Evolutionary conservation across 2,113 vertebrate species (phyloP).

Genomic region (Notarius quadriscutis): DNA sequence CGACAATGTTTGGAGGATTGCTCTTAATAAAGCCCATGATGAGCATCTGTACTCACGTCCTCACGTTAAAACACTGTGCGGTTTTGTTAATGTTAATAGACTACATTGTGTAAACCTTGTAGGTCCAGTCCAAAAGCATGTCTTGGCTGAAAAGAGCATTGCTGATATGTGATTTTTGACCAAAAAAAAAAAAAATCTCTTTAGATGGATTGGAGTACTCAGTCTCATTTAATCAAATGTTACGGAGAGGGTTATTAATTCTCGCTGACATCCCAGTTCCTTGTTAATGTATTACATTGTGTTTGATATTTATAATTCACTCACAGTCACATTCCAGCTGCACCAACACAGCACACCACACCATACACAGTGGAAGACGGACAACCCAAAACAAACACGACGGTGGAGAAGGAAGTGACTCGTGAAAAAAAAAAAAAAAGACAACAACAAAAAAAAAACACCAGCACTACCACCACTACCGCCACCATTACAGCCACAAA

Average conservation of each 20-base stretch:
- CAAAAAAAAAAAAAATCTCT: neutral
- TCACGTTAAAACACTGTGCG: neutral
- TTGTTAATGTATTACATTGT: neutral
- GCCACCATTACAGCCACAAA: neutral
- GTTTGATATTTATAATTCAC: neutral
- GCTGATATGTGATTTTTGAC: neutral
- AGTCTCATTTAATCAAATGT: neutral
- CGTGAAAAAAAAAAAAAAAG: constrained; percentile 43
- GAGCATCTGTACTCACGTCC: neutral
- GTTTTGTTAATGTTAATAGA: neutral
- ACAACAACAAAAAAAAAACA: constrained; percentile 20
- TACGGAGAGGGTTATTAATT: neutral
- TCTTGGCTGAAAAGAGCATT: neutral
- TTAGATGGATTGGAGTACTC: neutral
- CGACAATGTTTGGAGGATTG: neutral
- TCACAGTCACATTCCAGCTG: constrained; percentile 49
- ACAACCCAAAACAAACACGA: constrained; percentile 49
- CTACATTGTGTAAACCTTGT: too few relatives aligned
- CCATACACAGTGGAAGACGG: constrained; percentile 54
- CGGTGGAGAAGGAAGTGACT: constrained; percentile 27
- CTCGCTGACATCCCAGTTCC: neutral
- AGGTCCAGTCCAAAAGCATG: neutral
- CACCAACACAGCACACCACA: constrained; percentile 60
- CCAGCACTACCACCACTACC: neutral
- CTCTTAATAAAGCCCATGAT: neutral